These are phyloP conservation scores for Drosophila mojavensis DNA, from an alignment of 1,140 invertebrate genomes.

Conservation along the genomic window DNA sequence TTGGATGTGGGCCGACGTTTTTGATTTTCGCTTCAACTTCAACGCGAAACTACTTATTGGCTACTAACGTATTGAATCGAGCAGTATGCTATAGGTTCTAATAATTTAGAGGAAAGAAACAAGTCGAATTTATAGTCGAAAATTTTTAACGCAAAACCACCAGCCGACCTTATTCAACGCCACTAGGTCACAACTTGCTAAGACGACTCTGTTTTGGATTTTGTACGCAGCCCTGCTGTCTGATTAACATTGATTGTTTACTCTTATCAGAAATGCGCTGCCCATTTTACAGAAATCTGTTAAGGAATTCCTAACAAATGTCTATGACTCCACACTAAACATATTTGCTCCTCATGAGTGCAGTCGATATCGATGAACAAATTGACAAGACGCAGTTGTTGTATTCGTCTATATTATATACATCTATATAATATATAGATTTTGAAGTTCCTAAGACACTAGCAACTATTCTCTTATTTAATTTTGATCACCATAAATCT, in stretches of 20 bases:
- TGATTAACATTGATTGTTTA: background rate
- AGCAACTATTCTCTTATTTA: background rate
- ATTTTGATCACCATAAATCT: background rate
- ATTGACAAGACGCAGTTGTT: background rate
- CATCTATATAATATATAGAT: too few species aligned
- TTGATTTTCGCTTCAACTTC: constrained; percentile 8
- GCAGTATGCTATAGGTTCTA: constrained; percentile 5
- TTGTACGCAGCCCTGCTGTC: constrained; percentile 18
- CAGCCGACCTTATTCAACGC: constrained; percentile 60
- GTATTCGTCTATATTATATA: too few species aligned
- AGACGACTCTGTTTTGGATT: constrained; percentile 34
- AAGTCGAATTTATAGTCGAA: constrained; percentile 41
- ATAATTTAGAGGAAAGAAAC: constrained; percentile 46
- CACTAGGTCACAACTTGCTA: constrained; percentile 58
- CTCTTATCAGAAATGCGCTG: background rate
- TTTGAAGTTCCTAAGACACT: too few species aligned
- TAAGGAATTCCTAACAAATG: background rate
- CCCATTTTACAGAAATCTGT: background rate
- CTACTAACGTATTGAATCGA: background rate
- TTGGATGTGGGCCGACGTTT: constrained; percentile 36
- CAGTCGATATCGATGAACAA: background rate
- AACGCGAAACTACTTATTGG: background rate
- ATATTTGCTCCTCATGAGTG: constrained; percentile 4
- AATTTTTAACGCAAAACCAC: constrained; percentile 38
- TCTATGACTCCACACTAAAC: constrained; percentile 5